Evolutionary conservation across 1,140 invertebrate species (phyloP).

Genomic region (Rhysida immarginata): DNA sequence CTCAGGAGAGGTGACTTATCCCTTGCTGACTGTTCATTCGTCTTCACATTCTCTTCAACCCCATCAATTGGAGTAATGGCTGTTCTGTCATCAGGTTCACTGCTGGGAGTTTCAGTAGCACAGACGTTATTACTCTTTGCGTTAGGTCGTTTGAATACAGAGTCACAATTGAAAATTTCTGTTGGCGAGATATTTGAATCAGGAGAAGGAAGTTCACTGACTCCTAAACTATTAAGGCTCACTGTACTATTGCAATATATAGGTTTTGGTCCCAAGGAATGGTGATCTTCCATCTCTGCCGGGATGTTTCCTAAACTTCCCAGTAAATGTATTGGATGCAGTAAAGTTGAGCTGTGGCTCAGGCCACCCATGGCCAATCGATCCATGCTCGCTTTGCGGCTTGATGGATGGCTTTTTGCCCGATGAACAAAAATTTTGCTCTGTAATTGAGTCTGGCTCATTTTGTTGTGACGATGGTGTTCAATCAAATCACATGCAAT

Average conservation of each 20-base stretch:
- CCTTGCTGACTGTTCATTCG: no score
- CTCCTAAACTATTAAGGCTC: conserved; percentile 37
- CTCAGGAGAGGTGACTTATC: no score
- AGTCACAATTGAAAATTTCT: no score
- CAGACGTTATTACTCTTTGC: no score
- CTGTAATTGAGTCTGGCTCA: conserved; percentile 18
- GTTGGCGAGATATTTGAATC: neutral
- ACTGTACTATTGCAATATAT: conserved; percentile 83
- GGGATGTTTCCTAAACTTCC: neutral
- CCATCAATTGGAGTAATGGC: no score
- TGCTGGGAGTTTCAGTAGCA: no score
- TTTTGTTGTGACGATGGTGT: conserved; percentile 44
- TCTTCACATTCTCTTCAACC: no score
- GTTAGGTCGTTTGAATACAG: no score
- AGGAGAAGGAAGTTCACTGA: conserved; percentile 23
- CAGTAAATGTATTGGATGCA: neutral
- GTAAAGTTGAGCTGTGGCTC: neutral
- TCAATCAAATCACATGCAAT: conserved; percentile 71
- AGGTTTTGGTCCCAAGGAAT: conserved; percentile 40
- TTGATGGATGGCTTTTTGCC: conserved; percentile 21
- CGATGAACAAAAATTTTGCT: conserved; percentile 7
- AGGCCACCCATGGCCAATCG: neutral
- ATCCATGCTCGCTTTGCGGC: conserved; percentile 21
- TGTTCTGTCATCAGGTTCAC: no score
- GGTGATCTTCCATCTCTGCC: neutral